Evolutionary conservation across 1,140 invertebrate species (phyloP).

Genomic region (Cyphomyrmex costatus): DNA sequence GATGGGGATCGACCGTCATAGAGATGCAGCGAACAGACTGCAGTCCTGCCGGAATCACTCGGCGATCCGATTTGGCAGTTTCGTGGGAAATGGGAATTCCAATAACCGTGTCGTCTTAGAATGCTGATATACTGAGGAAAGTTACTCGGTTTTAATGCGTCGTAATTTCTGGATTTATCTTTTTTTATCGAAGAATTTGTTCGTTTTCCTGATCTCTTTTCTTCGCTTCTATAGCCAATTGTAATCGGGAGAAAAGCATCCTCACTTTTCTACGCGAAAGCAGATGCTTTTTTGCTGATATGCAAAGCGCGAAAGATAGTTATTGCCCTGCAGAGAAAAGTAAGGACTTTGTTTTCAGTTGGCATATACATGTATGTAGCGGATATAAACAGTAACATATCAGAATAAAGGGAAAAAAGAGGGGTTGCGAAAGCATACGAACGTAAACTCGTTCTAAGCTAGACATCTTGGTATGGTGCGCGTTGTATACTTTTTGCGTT

Average conservation of each 20-base stretch:
- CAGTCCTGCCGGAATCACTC: constrained; percentile 52
- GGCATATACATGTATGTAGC: not conserved
- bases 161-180: constrained; percentile 36
- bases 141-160: constrained; percentile 34
- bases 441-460: not conserved
- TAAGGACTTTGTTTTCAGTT: constrained; percentile 16
- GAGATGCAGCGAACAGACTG: constrained; percentile 54
- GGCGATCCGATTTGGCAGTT: constrained; percentile 63
- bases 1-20: constrained; percentile 17
- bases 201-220: not conserved
- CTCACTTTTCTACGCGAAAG: not conserved
- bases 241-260: not conserved
- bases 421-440: not conserved
- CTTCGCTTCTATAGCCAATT: not conserved
- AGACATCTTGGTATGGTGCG: constrained; percentile 2
- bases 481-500: constrained; percentile 12
- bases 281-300: not conserved
- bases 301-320: not conserved
- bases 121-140: constrained; percentile 27
- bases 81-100: constrained; percentile 54
- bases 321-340: constrained; percentile 1
- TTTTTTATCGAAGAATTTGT: not conserved
- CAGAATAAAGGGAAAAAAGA: not conserved
- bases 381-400: not conserved
- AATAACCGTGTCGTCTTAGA: constrained; percentile 55